Conservation (phyloP, 92 coral and sea anemone species). For the Parazoanthus darwini region DNA sequence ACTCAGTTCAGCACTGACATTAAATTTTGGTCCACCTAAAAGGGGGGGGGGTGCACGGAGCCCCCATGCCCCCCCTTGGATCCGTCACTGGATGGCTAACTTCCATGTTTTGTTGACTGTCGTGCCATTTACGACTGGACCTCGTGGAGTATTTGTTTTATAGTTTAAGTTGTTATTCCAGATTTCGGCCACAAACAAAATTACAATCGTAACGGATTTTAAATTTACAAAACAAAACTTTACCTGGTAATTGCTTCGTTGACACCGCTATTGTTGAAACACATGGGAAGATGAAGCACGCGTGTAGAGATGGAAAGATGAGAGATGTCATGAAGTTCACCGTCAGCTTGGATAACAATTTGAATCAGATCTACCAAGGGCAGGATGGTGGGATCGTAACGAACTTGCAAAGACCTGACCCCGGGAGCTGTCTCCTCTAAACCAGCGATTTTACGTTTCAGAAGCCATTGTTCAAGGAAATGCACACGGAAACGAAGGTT, state of each 20-base stretch:
- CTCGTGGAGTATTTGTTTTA: no score
- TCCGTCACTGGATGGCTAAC: neutral
- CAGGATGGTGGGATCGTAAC: conserved; percentile 54
- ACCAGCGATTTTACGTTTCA: conserved; percentile 43
- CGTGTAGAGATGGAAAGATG: conserved; percentile 53
- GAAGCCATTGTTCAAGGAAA: conserved; percentile 57
- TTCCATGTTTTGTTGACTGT: neutral
- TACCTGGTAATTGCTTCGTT: conserved; percentile 52
- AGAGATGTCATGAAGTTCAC: conserved; percentile 51
- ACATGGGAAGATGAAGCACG: conserved; percentile 62
- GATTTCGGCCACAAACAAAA: no score
- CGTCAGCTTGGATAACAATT: conserved; percentile 44
- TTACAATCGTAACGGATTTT: no score
- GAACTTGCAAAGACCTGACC: conserved; percentile 66
- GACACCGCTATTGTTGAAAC: conserved; percentile 68
- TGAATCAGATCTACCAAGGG: conserved; percentile 49
- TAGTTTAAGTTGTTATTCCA: neutral
- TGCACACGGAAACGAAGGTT: conserved; percentile 68
- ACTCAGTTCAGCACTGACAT: no score
- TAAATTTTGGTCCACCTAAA: no score
- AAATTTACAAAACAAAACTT: neutral
- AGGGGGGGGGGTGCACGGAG: no score
- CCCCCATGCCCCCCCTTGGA: no score
- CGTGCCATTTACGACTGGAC: neutral
- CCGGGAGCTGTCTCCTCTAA: conserved; percentile 76